Percentiles rank a stretch among this genome's conserved stretches.
These are phyloP conservation scores for Psilopsiagon aymara DNA, from an alignment of 2,113 vertebrate genomes.

Conservation along the genomic window DNA sequence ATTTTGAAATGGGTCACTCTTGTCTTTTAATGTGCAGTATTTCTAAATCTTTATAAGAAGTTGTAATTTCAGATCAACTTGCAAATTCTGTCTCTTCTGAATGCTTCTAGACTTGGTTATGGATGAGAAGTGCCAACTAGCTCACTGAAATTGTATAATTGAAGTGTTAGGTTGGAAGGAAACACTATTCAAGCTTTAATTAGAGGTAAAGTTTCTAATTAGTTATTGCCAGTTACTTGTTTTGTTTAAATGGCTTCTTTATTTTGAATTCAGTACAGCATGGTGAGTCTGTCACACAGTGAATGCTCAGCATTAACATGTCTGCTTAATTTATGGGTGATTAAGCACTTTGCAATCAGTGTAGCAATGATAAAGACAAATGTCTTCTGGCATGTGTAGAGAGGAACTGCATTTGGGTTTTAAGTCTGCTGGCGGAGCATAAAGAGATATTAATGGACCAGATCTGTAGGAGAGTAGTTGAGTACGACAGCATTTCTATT, in stretches of 20 bases:
- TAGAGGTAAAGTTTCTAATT: background rate
- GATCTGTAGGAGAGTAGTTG: background rate
- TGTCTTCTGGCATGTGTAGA: background rate
- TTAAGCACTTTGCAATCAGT: background rate
- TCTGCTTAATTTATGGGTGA: background rate
- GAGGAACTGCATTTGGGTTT: background rate
- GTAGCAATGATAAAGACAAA: background rate
- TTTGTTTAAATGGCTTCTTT: background rate
- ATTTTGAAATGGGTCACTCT: background rate
- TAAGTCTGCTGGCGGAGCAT: background rate
- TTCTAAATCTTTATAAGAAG: background rate
- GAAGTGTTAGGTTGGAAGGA: background rate
- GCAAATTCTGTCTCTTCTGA: background rate
- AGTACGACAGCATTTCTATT: background rate
- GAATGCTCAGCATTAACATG: background rate
- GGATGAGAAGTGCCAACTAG: background rate
- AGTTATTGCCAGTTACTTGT: background rate
- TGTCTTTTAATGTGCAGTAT: background rate
- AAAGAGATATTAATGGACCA: background rate
- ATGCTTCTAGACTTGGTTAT: background rate
- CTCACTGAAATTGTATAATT: background rate
- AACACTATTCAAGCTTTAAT: rapidly evolving
- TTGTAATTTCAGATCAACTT: background rate
- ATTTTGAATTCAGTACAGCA: rapidly evolving
- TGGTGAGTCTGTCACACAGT: background rate